phyloP scores from a whole-genome alignment of 1,140 invertebrate genomes.

The Chelonus insularis region DNA sequence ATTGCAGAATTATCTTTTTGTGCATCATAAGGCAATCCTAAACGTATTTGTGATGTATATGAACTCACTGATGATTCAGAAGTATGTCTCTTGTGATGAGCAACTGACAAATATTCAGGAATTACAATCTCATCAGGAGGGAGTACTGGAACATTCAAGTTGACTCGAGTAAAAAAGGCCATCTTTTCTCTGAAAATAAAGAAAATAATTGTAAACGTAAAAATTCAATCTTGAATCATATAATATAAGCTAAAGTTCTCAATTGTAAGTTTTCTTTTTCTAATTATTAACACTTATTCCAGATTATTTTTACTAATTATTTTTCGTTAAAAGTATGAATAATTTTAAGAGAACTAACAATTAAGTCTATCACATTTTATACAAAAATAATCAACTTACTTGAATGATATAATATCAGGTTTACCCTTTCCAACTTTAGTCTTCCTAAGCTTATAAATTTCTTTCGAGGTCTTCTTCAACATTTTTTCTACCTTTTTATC shows the following conservation, averaged over 20 bases:
- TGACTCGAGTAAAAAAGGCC: constrained; percentile 87
- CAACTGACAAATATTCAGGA: constrained; percentile 11
- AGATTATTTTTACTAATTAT: too few relatives aligned
- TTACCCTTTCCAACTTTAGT: constrained; percentile 86
- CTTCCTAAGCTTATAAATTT: constrained; percentile 87
- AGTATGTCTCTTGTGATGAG: constrained; percentile 46
- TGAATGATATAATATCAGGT: constrained; percentile 89
- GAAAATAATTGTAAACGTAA: constrained; percentile 3
- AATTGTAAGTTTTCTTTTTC: too few relatives aligned
- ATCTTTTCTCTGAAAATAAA: constrained; percentile 82
- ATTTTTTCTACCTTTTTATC: constrained; percentile 80
- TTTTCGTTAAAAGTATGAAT: too few relatives aligned
- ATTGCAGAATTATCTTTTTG: constrained; percentile 11
- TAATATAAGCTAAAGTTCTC: too few relatives aligned
- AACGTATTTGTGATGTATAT: constrained; percentile 11
- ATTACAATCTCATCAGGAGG: constrained; percentile 68
- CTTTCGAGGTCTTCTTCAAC: constrained; percentile 82
- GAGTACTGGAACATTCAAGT: constrained; percentile 75
- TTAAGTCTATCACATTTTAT: neutral
- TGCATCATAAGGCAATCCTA: constrained; percentile 21
- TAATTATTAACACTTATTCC: too few relatives aligned
- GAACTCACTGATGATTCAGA: constrained; percentile 44
- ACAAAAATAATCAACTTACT: constrained; percentile 68
- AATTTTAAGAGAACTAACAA: too few relatives aligned
- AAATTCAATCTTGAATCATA: too few relatives aligned